Evolutionary conservation across 2,888 invertebrate species (phyloP).

Genomic region (Thera britannica): DNA sequence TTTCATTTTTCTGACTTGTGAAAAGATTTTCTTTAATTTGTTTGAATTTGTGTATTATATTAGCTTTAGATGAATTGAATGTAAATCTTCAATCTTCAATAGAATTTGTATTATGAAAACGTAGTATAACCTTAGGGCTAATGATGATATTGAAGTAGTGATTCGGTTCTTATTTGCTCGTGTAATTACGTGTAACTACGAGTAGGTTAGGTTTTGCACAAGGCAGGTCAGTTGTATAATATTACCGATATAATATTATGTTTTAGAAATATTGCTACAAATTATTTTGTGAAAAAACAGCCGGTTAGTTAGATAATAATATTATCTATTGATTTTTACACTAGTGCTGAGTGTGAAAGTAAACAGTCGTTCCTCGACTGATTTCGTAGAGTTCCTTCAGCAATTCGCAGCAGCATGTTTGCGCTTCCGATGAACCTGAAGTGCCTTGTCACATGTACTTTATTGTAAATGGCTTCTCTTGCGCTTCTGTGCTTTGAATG

Average conservation of each 20-base stretch:
- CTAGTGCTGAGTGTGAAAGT: not conserved
- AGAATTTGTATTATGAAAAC: too few species aligned
- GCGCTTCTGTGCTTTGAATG: not conserved
- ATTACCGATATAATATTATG: not conserved
- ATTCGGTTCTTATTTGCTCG: too few species aligned
- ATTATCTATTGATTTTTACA: not conserved
- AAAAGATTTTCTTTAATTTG: not conserved
- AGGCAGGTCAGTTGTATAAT: not conserved
- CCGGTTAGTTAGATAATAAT: too few species aligned
- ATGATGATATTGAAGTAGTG: too few species aligned
- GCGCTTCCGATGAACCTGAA: not conserved
- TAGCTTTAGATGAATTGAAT: not conserved
- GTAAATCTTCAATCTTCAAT: too few species aligned
- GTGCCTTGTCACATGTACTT: not conserved
- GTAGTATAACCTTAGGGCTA: too few species aligned
- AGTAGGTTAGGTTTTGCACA: not conserved
- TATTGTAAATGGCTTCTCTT: not conserved
- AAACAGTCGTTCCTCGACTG: not conserved
- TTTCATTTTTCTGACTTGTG: constrained; percentile 20
- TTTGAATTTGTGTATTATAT: not conserved
- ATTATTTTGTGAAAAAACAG: not conserved
- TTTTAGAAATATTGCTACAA: not conserved
- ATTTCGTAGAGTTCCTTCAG: not conserved
- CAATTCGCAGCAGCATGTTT: too few species aligned
- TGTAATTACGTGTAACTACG: too few species aligned